Base-by-base conservation (phyloP, 2,113 vertebrate genomes). In the Pituophis catenifer region DNA sequence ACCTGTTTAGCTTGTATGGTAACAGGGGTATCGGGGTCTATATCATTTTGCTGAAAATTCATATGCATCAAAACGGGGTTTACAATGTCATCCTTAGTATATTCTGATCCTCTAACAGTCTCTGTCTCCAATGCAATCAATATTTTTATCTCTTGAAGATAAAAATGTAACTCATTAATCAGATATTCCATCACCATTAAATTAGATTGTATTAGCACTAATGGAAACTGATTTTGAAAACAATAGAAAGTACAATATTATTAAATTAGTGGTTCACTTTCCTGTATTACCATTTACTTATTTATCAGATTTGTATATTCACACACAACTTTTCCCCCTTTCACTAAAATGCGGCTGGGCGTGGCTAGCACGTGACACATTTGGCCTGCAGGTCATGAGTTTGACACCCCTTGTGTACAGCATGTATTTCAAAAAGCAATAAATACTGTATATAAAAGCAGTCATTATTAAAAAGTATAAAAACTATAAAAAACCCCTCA, bases 241-340 rank as follows among this genome's bases (percentile, higher is more conserved):
- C 0, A 0, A 0, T 0, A 0, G 38, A 48, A 92, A 1, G 38
- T 90, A 65, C 33, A 75, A 19, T 75, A 75, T 75, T 75, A 38
- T 75, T 7, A 38, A 38, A 33, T 75, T 33, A 75, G 1, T 75
- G 70, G 70, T 38, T 75, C n/a, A 75, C n/a, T 75, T 75, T 6
- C n/a, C 70, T 70, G 12, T 33, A 70, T 29, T 62, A 62, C 59
- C 24, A 62, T 62, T 62, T 62, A 62, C 1, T 65, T n/a, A 29
- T 65, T 65, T 65, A 65, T 65, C 26, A 65, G 8, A n/a, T 65
- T 29, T 65, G 11, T n/a, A n/a, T 62, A 13, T 65, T 65, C 62
- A 65, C 62, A 65, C 58, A 23, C 53, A 53, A 53, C 53, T 53
- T 53, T 52, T 3, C 53, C 50, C 53, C 53, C 11, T 53, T 53